Base-by-base conservation (phyloP, 2,797 vertebrate genomes). In the Manis javanica region DNA sequence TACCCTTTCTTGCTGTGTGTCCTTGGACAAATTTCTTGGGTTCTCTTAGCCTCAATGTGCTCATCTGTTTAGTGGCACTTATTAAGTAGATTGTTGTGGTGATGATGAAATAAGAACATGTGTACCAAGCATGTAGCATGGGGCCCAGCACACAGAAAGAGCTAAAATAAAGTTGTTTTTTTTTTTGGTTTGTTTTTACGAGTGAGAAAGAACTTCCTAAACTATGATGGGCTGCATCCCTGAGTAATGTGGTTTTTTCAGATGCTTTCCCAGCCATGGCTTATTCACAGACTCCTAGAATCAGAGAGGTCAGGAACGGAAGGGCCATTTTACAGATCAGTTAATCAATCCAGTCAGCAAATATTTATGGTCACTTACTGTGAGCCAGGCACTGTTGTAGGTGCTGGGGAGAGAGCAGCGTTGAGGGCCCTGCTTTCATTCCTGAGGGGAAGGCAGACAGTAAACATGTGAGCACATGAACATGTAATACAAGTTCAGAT, bases 131-230 rank as follows among this genome's bases (percentile, higher is more conserved):
- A 42, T 5, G 31, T 29, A 87, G 72, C 57, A 31, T 16, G 26
- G 42, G 81, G n/a, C 26, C 19, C 68, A 42, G 16, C 34, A 16
- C 46, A 87, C 0, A 68, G 68, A 74, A 92, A 77, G 31, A 37
- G n/a, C 61, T 81, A 68, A 87, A 77, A 68, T 61, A 59, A 39
- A 61, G 34, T 81, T 1, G 26, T 37, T n/a, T 9, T 31, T 23
- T 31, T 1, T 39, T 53, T 55, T n/a, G 87, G 23, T 59, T 92
- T 90, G 82, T 90, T 96, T 96, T 88, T 63, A 86, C 63, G 37
- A 69, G 51, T 61, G 79, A 86, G 74, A 91, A 91, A 88, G 53
- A 49, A 82, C 53, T 95, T 87, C 85, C 81, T 92, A 61, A 96
- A 77, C 51, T 57, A 39, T 53, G 34, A 89, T 18, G 37, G 63